phyloP scores from a whole-genome alignment of 1,140 invertebrate genomes.

The Solenopsis fugax region DNA sequence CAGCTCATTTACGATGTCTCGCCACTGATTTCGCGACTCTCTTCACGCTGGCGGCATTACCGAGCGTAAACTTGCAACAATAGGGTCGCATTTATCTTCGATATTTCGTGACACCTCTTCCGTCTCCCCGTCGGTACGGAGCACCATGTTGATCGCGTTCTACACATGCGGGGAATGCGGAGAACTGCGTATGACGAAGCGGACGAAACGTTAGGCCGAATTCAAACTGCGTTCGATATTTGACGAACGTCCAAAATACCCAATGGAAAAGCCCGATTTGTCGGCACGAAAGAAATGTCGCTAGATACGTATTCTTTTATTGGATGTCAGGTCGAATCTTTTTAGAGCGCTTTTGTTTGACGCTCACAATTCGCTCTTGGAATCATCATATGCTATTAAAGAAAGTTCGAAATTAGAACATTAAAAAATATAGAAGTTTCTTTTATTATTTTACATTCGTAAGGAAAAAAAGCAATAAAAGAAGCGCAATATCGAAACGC shows the following conservation, averaged over 20 bases:
- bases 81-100: not conserved
- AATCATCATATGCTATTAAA: no score
- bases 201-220: not conserved
- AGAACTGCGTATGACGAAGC: not conserved
- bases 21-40: not conserved
- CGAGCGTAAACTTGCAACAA: not conserved
- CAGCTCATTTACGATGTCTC: not conserved
- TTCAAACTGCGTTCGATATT: not conserved
- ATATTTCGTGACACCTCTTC: not conserved
- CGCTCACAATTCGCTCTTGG: no score
- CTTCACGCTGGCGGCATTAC: not conserved
- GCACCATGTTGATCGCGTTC: conserved; percentile 9
- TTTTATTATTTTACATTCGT: no score
- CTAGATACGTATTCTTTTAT: no score
- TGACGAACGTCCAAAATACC: not conserved
- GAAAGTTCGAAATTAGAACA: no score
- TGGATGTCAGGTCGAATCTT: no score
- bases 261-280: not conserved
- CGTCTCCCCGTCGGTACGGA: not conserved
- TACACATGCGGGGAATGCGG: not conserved
- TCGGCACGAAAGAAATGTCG: not conserved
- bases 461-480: no score
- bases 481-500: no score
- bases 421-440: no score
- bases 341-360: no score